Evolutionary conservation across 2,888 invertebrate species (phyloP).

Genomic region (Acrobasis consociella): DNA sequence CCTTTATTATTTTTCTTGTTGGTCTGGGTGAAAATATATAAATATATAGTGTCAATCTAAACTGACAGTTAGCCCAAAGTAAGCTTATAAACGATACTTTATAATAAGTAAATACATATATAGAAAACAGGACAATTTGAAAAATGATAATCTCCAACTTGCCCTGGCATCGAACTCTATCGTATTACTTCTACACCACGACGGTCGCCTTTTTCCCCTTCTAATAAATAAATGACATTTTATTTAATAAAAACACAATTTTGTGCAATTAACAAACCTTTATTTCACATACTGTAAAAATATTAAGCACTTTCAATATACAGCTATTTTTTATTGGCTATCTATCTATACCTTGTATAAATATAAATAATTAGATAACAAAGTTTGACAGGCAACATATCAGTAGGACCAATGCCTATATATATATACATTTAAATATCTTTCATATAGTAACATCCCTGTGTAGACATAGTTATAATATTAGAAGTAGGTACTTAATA

Average conservation of each 20-base stretch:
- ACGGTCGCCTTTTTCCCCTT: too few species aligned
- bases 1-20: background rate
- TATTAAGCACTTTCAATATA: constrained; percentile 17
- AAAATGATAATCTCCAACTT: background rate
- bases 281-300: constrained; percentile 23
- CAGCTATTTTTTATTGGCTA: constrained; percentile 3
- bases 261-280: constrained; percentile 24
- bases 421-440: too few species aligned
- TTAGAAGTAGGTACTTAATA: background rate
- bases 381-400: background rate
- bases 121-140: background rate
- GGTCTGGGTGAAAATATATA: background rate
- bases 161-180: too few species aligned
- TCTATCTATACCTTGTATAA: constrained; percentile 2
- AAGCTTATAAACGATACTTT: too few species aligned
- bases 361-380: constrained; percentile 7
- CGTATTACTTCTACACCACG: too few species aligned
- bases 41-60: too few species aligned
- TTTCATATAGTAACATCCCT: too few species aligned
- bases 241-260: background rate
- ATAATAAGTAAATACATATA: too few species aligned
- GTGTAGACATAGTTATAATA: too few species aligned
- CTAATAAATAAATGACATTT: too few species aligned
- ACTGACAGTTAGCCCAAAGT: too few species aligned
- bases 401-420: too few species aligned